These are phyloP conservation scores for Piscicola geometra DNA, from an alignment of 2,888 invertebrate species.

Conservation along the genomic window DNA sequence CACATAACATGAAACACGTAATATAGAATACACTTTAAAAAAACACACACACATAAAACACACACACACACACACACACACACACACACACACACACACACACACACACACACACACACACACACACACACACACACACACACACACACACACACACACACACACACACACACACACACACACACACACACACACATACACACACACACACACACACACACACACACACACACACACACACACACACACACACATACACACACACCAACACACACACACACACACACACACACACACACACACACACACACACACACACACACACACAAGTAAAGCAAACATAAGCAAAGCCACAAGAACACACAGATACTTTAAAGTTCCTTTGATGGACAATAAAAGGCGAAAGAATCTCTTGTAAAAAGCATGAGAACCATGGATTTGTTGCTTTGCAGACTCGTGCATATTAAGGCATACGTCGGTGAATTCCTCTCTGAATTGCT, in stretches of 20 bases:
- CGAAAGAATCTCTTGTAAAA: no score
- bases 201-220: not conserved
- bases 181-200: not conserved
- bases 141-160: no score
- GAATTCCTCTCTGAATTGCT: no score
- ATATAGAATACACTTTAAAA: no score
- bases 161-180: not conserved
- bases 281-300: not conserved
- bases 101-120: not conserved
- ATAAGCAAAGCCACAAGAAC: not conserved
- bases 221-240: no score
- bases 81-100: constrained; percentile 9
- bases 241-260: not conserved
- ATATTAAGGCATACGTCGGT: no score
- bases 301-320: constrained; percentile 20
- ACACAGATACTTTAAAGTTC: not conserved
- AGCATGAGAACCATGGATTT: no score
- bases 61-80: not conserved
- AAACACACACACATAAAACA: constrained; percentile 12
- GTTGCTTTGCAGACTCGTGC: no score
- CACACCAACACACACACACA: not conserved
- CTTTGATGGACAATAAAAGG: no score
- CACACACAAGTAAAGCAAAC: not conserved
- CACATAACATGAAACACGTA: no score
- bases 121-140: not conserved